phyloP scores from a whole-genome alignment of 2,113 vertebrate genomes.

The Nanger granti region DNA sequence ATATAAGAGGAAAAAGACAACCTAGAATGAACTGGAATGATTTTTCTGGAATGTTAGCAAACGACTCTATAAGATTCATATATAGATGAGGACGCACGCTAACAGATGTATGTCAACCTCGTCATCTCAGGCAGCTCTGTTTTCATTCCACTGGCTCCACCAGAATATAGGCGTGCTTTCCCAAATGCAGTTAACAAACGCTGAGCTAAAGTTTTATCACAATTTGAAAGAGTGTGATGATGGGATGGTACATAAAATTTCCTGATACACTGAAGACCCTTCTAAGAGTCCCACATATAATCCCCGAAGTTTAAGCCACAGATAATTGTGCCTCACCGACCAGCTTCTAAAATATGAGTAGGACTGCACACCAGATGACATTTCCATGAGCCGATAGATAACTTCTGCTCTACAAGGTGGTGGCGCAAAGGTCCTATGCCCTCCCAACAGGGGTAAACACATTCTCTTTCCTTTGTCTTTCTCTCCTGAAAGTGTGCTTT shows the following conservation, averaged over 20 bases:
- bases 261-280: too few relatives aligned
- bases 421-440: constrained; percentile 23
- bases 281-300: background rate
- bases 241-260: background rate
- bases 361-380: constrained; percentile 17
- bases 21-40: constrained; percentile 21
- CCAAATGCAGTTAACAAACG: background rate
- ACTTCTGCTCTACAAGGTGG: constrained; percentile 45
- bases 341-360: constrained; percentile 34
- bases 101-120: fast-evolving
- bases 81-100: background rate
- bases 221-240: fast-evolving
- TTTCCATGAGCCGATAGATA: constrained; percentile 39
- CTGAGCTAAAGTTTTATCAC: background rate
- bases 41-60: constrained; percentile 23
- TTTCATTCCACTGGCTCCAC: background rate
- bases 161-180: background rate
- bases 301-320: constrained; percentile 45
- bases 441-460: background rate
- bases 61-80: background rate
- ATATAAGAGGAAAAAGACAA: constrained; percentile 6
- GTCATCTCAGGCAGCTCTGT: background rate
- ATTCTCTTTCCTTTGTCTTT: background rate
- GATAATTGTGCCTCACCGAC: constrained; percentile 51
- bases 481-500: constrained; percentile 1